A percentile compares a stretch with the other conserved stretches of the same genome.
Conservation (phyloP, 2,888 invertebrate genomes). For the Schizotus pectinicornis region DNA sequence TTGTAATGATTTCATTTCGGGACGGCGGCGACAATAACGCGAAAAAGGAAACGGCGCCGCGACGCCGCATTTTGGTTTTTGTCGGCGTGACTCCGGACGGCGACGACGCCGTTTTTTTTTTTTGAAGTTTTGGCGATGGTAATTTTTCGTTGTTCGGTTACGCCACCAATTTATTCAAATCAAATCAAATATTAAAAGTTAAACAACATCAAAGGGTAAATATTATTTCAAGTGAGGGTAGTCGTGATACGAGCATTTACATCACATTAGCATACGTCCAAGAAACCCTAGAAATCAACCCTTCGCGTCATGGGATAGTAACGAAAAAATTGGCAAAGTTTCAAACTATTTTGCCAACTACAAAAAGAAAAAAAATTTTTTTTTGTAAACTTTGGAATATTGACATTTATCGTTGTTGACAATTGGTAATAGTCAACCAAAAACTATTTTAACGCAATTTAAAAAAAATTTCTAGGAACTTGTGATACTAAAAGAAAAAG, state of each 20-base stretch:
- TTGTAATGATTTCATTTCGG: slow-evolving; percentile 44
- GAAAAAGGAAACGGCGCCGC: not conserved
- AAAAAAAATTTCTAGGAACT: no score
- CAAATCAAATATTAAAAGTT: slow-evolving; percentile 32
- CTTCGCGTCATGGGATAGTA: no score
- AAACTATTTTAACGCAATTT: no score
- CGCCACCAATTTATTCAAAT: slow-evolving; percentile 28
- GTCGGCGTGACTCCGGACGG: not conserved
- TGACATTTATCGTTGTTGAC: no score
- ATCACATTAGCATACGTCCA: slow-evolving; percentile 23
- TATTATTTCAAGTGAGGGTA: slow-evolving; percentile 44
- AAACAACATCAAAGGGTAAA: slow-evolving; percentile 43
- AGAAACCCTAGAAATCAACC: no score
- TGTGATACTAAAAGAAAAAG: no score
- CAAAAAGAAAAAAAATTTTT: no score
- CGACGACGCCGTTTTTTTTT: not conserved
- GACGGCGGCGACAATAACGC: slow-evolving; percentile 4
- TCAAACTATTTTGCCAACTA: no score
- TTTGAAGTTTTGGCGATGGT: slow-evolving; percentile 10
- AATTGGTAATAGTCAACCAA: no score
- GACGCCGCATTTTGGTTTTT: not conserved
- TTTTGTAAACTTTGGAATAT: no score
- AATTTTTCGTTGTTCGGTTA: slow-evolving; percentile 24
- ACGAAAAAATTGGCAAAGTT: no score
- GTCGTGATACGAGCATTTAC: slow-evolving; percentile 19